Evolutionary conservation across 2,113 vertebrate genomes (phyloP).

Genomic region (Gambusia affinis): DNA sequence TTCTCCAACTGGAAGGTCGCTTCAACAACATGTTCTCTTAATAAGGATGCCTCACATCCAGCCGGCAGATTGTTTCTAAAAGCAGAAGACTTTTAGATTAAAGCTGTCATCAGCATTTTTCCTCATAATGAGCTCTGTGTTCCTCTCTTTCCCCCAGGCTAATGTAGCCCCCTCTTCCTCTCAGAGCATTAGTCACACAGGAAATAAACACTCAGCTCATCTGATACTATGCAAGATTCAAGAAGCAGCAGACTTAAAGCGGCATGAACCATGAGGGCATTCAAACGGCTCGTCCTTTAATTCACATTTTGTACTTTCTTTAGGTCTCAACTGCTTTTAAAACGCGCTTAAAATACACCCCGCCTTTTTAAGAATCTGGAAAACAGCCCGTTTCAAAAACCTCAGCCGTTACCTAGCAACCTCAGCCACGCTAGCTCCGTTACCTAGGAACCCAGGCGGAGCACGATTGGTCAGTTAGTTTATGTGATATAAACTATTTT

Average conservation of each 20-base stretch:
- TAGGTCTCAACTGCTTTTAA: no score
- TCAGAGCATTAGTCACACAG: conserved; percentile 36
- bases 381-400: no score
- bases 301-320: background rate
- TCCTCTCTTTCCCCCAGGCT: conserved; percentile 26
- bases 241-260: conserved; percentile 14
- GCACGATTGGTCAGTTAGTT: no score
- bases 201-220: conserved; percentile 44
- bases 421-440: no score
- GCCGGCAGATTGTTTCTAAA: conserved; percentile 14
- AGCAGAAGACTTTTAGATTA: conserved; percentile 23
- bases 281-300: background rate
- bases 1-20: background rate
- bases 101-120: conserved; percentile 37
- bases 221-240: conserved; percentile 5
- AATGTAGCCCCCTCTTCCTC: conserved; percentile 15
- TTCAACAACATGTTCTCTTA: conserved; percentile 15
- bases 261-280: background rate
- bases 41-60: background rate
- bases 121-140: conserved; percentile 46
- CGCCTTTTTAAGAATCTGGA: no score
- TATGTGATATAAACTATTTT: no score
- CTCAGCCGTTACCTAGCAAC: no score
- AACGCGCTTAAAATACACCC: no score
- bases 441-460: no score